Base-by-base conservation (phyloP, 2,797 vertebrate species). In the Pagetopsis macropterus region DNA sequence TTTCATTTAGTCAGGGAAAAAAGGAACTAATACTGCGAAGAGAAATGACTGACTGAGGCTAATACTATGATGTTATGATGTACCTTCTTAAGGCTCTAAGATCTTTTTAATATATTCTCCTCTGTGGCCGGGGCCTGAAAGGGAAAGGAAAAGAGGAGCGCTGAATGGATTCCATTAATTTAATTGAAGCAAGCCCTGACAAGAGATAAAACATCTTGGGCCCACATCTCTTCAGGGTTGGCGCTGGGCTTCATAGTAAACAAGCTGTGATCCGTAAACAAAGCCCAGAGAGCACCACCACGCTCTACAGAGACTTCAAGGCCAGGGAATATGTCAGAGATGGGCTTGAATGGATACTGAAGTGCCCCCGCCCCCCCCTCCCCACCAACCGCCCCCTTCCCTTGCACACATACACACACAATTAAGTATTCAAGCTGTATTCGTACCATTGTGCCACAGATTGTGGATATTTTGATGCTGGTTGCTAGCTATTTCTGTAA, bases 131-230 rank as follows among this genome's bases (percentile, higher is more conserved):
- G 91, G 93, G 94, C 94, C 95, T 97, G 95, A 98, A 96, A 97
- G 94, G 93, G 94, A 95, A 94, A 79, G 68, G 94, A 92, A 93
- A 94, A 95, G 94, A 95, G 94, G 94, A 84, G 91, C 94, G 92
- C 95, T 98, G 97, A 98, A 97, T 97, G 96, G 95, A 96, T 97
- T 93, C 97, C 97, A 99, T 99, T 99, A 98, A 98, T 98, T 98
- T 98, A 98, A 99, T 99, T 98, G 97, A 98, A 97, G 96, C 91
- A 83, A 96, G 95, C 95, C 94, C 94, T 94, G 96, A 96, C 96
- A 97, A 96, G 95, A 98, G 96, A 98, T 97, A 97, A 98, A 99
- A 97, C 96, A 96, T 97, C 94, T 95, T 93, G 89, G 94, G 88
- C 93, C 95, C 93, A 94, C 94, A 95, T 96, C 96, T 97, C 97